Base-by-base conservation (phyloP, 2,888 invertebrate species). In the Acleris emargana region DNA sequence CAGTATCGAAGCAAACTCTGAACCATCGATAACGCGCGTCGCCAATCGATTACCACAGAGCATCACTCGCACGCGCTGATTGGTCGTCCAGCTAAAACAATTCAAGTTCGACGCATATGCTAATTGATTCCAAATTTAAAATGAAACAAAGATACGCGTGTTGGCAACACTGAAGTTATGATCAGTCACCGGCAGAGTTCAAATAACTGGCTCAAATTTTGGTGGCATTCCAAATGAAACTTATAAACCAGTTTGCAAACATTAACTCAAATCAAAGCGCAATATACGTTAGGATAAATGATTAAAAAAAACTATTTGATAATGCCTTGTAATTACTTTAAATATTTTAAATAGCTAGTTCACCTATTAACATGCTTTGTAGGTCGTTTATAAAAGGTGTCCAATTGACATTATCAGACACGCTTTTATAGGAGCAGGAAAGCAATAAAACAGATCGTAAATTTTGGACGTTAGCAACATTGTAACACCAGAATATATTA, bases 381-480 rank as follows among this genome's bases (percentile, higher is more conserved):
- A 58, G 55, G 52, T 58, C 45, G 38, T 38, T 38, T 22, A 55
- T 38, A 63, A 28, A 52, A 47, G 17, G 18, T 20, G 20, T 42
- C 47, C 58, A 20, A 45, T 54, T 54, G 54, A 50, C 58, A 54
- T 64, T 54, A 55, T 28, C 38, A 25, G 54, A 49, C 49, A 50
- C 54, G 54, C 32, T 58, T 58, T 45, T 47, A 45, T 47, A 43
- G 9, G n/a, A 50, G 17, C 63, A 38, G 5, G 51, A 45, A 45
- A 52, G 52, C 47, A 32, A 63, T 63, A 58, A 63, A 63, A 52
- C 17, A 1, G 16, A 45, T 51, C 51, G 62, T 63, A 47, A 58
- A 20, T 11, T 50, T 52, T 38, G 51, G 38, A 22, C 16, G 45
- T 43, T 43, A 6, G 43, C 20, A 22, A 16, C 13, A 32, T 49